Base-by-base conservation (phyloP, 2,113 vertebrate species). In the Ranitomeya variabilis region DNA sequence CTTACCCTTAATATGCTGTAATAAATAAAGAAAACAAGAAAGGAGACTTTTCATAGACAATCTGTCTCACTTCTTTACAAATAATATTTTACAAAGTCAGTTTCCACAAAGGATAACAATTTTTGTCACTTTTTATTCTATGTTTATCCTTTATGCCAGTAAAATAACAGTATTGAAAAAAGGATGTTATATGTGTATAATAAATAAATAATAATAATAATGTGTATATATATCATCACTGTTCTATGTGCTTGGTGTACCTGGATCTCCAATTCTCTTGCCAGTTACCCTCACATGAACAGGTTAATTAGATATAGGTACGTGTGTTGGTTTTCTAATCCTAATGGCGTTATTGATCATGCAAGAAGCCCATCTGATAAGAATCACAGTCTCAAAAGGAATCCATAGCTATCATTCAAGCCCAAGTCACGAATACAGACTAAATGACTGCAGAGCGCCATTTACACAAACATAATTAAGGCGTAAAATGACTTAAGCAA, bases 291-390 rank as follows among this genome's bases (percentile, higher is more conserved):
- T 79, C 62, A 89, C 77, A 57, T 89, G 73, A 89, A 79, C 73
- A 89, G 54, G 80, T 85, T 85, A 89, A 89, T 89, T 89, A 82
- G 87, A 89, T 67, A 8, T 77, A 79, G 81, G 45, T 79, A 76
- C 60, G 87, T 79, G 82, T 78, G 62, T 77, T 78, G 80, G 51
- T 19, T 69, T 51, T 85, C 62, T 78, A 89, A 85, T 85, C 81
- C 78, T 89, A 80, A 85, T 79, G 18, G 74, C 55, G 78, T 89
- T 89, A 89, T 89, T 89, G 87, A 89, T 89, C 73, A 89, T 62
- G n/a, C 31, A 52, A 79, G 87, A 85, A 69, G 73, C 60, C 73
- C 18, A 62, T 69, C 67, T 82, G 87, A 88, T 88, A 69, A 67
- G 73, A 88, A 83, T 83, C 80, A 79, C 87, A 88, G 81, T 83